Base-by-base conservation (phyloP, 2,797 vertebrate genomes). In the Clamator glandarius region DNA sequence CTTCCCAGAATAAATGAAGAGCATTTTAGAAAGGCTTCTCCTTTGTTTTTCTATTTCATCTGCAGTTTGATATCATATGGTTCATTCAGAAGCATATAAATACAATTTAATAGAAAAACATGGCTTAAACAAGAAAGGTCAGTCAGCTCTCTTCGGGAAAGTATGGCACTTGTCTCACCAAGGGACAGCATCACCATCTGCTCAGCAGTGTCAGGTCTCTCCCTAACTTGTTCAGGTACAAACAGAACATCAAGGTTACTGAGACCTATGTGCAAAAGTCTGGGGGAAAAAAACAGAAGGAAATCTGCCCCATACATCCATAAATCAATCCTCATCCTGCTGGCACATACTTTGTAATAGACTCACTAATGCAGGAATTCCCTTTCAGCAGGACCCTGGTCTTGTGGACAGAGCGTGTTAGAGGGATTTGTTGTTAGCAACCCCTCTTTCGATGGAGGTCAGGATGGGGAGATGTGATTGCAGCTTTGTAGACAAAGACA, bases 281-380 rank as follows among this genome's bases (percentile, higher is more conserved):
- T 87, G 61, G 23, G 44, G 28, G 35, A 51, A 46, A 46, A 33
- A 84, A 69, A 26, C 3, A 61, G 55, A 62, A 66, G 15, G 25
- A 19, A 68, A 19, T 6, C 35, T 73, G 66, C 31, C 23, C 35
- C 31, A 1, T 0, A 0, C 24, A 36, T 18, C 42, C 8, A 1
- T 57, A 68, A 50, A 67, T 79, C 31, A 35, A 11, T 18, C 11
- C 23, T 11, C 16, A 48, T 16, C 12, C 59, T 35, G 59, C 35
- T 55, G 59, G 19, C 44, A 51, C 6, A 0, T 4, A 17, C 5
- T 5, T 20, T 55, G 15, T 23, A 35, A 25, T 7, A 35, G 50
- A 54, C 29, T 46, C 16, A 26, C 11, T 21, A 62, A 33, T 3
- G 48, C 23, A 46, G 23, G 4, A 15, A 24, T n/a, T 3, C 0